Evolutionary conservation across 1,140 invertebrate species (phyloP).

Genomic region (Dendrolimus punctatus): DNA sequence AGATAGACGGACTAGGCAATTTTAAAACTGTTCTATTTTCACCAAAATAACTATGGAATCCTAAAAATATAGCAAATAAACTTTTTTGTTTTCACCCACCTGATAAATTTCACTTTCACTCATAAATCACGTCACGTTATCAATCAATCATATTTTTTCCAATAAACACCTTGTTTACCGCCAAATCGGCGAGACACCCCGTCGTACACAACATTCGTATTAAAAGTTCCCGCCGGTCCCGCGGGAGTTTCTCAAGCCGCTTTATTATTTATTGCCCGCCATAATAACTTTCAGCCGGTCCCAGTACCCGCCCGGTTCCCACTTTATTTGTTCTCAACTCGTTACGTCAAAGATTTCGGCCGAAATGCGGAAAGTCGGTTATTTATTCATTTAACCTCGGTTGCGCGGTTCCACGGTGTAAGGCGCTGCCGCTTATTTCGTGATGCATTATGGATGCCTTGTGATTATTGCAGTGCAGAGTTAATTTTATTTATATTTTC

Average conservation of each 20-base stretch:
- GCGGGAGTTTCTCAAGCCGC: conserved; percentile 29
- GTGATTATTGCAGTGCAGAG: too few relatives aligned
- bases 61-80: too few relatives aligned
- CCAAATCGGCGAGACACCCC: too few relatives aligned
- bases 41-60: too few relatives aligned
- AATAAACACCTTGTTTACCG: too few relatives aligned
- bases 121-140: too few relatives aligned
- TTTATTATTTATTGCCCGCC: conserved; percentile 62
- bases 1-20: too few relatives aligned
- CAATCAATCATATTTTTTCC: too few relatives aligned
- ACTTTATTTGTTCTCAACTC: conserved; percentile 63
- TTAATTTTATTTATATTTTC: too few relatives aligned
- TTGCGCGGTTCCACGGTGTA: neutral
- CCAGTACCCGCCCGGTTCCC: conserved; percentile 24
- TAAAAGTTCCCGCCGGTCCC: conserved; percentile 43
- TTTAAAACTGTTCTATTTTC: too few relatives aligned
- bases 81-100: too few relatives aligned
- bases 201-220: conserved; percentile 33
- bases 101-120: too few relatives aligned
- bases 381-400: conserved; percentile 46
- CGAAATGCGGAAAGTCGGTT: conserved; percentile 54
- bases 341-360: conserved; percentile 56
- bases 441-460: neutral
- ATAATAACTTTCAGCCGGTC: conserved; percentile 33
- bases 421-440: neutral